A percentile compares a stretch with the other conserved stretches of the same genome.
Evolutionary conservation across 2,888 invertebrate genomes (phyloP).

Genomic region (Herminia tarsipennalis): DNA sequence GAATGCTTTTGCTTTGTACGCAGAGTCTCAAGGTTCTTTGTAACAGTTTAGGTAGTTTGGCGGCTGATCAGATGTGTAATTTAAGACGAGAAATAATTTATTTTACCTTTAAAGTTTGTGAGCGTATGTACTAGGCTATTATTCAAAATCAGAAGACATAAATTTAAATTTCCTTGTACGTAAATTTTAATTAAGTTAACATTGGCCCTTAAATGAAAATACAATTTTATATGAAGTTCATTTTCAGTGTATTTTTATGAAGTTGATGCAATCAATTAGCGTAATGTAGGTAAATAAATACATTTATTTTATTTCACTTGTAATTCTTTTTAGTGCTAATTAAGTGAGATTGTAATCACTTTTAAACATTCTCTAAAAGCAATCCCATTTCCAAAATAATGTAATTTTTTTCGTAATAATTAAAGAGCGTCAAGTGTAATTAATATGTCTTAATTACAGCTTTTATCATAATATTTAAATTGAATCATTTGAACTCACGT

Average conservation of each 20-base stretch:
- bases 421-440: no score
- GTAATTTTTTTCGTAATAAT: not conserved
- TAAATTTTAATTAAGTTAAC: no score
- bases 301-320: not conserved
- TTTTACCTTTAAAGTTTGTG: not conserved
- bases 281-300: not conserved
- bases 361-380: not conserved
- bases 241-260: no score
- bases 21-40: constrained; percentile 35
- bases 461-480: no score
- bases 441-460: no score
- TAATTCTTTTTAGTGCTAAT: constrained; percentile 1
- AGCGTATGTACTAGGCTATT: not conserved
- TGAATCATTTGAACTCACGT: no score
- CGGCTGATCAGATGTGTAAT: constrained; percentile 14
- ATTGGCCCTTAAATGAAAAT: not conserved
- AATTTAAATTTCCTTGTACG: no score
- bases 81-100: not conserved
- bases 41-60: constrained; percentile 13
- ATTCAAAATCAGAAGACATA: no score
- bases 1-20: constrained; percentile 44
- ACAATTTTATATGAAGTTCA: no score
- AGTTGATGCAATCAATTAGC: not conserved
- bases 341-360: not conserved
- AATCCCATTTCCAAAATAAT: not conserved